phyloP scores from a whole-genome alignment of 2,797 vertebrate species.

The Podarcis siculus region DNA sequence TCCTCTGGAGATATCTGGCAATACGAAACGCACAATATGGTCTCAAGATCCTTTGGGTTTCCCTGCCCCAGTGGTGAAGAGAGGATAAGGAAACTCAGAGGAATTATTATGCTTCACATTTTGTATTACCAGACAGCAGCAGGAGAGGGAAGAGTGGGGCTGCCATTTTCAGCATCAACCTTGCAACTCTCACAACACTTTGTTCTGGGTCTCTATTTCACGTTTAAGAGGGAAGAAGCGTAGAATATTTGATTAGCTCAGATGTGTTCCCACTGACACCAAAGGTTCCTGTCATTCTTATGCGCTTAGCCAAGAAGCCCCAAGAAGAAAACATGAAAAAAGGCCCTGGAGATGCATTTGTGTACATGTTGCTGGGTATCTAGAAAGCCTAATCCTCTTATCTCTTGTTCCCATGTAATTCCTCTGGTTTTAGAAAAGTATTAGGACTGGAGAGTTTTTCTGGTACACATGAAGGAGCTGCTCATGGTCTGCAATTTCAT shows the following conservation, averaged over 20 bases:
- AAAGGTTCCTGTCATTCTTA: background rate
- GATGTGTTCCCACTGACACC: background rate
- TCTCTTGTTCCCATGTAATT: conserved; percentile 1
- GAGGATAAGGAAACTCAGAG: background rate
- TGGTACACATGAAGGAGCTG: conserved; percentile 12
- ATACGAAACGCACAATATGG: background rate
- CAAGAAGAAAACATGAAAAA: background rate
- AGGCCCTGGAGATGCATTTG: background rate
- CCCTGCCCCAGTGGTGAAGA: background rate
- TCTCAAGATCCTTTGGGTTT: background rate
- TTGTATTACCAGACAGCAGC: background rate
- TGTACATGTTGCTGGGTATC: background rate
- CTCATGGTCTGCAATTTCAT: background rate
- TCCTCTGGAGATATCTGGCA: background rate
- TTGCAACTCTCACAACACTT: background rate
- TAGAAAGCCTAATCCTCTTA: background rate
- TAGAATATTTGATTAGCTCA: background rate
- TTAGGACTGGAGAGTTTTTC: background rate
- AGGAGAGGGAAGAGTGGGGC: background rate
- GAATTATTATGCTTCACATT: background rate
- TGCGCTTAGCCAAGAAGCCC: background rate
- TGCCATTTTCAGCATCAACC: background rate
- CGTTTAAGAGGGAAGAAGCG: background rate
- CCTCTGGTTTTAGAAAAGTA: conserved; percentile 1
- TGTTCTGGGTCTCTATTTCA: background rate